Base-by-base conservation (phyloP, 2,888 invertebrate genomes). In the Incurvaria masculella region DNA sequence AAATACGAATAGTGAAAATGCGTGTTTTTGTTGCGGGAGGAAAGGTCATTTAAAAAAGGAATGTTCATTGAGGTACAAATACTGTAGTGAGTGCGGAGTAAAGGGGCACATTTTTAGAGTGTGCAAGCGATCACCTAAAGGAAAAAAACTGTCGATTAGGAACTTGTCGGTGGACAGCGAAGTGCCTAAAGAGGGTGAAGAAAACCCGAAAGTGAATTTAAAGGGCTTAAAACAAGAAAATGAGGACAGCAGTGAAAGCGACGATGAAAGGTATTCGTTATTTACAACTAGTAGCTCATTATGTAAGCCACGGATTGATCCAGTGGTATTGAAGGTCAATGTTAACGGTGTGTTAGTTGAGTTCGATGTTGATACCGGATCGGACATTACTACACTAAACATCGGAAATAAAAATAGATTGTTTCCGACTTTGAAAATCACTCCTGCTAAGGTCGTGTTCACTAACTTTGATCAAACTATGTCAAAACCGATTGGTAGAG, bases 81-180 rank as follows among this genome's bases (percentile, higher is more conserved):
- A 38, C 38, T 52, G 52, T 39, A 45, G 45, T 2, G 52, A 52
- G 21, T 52, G 50, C 46, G 52, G 50, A 10, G 20, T 33, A 33
- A 44, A 46, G 20, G 46, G 46, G 2, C 46, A 46, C 40, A 42
- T 42, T 18, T 47, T 27, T 33, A 47, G 11, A 44, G 44, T 48
- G 38, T 48, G 33, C 33, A n/a, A n/a, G n/a, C n/a, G n/a, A n/a
- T n/a, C n/a, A n/a, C n/a, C n/a, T n/a, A n/a, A n/a, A n/a, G n/a
- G n/a, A n/a, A n/a, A n/a, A n/a, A n/a, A n/a, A n/a, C n/a, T n/a
- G n/a, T n/a, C n/a, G n/a, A n/a, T n/a, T n/a, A n/a, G n/a, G n/a
- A n/a, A n/a, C n/a, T n/a, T n/a, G n/a, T n/a, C n/a, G n/a, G n/a
- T n/a, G n/a, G n/a, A n/a, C n/a, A n/a, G n/a, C n/a, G n/a, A n/a